Evolutionary conservation across 1,140 invertebrate species (phyloP).

Genomic region (Drosophila ohnishii): DNA sequence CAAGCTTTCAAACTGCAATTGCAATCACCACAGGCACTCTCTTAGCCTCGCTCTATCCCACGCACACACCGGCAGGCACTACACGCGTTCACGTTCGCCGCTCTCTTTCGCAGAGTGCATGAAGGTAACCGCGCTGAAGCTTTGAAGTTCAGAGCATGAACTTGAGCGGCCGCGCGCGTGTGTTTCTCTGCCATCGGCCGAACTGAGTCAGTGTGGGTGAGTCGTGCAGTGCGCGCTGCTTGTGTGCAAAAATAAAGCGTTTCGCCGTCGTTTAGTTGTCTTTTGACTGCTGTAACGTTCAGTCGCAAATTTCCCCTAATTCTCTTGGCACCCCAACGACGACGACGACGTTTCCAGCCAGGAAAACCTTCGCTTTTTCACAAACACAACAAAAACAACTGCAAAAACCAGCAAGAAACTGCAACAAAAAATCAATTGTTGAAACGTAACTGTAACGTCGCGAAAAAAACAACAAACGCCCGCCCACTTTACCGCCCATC

Average conservation of each 20-base stretch:
- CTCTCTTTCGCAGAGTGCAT: slow-evolving; percentile 34
- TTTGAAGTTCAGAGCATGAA: slow-evolving; percentile 80
- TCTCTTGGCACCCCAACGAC: slow-evolving; percentile 2
- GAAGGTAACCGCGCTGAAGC: slow-evolving; percentile 65
- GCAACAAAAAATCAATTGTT: slow-evolving; percentile 62
- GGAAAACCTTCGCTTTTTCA: slow-evolving; percentile 58
- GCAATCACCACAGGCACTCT: slow-evolving; percentile 11
- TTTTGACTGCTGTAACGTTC: slow-evolving; percentile 76
- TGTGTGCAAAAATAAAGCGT: slow-evolving; percentile 77
- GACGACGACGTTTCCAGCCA: slow-evolving; percentile 14
- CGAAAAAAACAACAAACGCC: slow-evolving; percentile 34
- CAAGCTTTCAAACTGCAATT: slow-evolving; percentile 14
- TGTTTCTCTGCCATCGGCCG: slow-evolving; percentile 40
- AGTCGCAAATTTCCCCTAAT: slow-evolving; percentile 60
- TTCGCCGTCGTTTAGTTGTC: slow-evolving; percentile 65
- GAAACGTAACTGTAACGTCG: slow-evolving; percentile 59
- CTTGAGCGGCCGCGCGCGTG: slow-evolving; percentile 72
- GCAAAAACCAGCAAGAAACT: slow-evolving; percentile 27
- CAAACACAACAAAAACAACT: slow-evolving; percentile 34
- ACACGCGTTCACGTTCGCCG: not conserved
- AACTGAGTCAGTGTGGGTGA: slow-evolving; percentile 16
- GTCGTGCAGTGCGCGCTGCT: slow-evolving; percentile 52
- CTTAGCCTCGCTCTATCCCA: slow-evolving; percentile 27
- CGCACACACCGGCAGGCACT: not conserved
- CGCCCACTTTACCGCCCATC: slow-evolving; percentile 22